Percentiles rank a stretch among this genome's conserved stretches.
Conservation (phyloP, 2,113 vertebrate species). For the Tricholaema leucomelas region DNA sequence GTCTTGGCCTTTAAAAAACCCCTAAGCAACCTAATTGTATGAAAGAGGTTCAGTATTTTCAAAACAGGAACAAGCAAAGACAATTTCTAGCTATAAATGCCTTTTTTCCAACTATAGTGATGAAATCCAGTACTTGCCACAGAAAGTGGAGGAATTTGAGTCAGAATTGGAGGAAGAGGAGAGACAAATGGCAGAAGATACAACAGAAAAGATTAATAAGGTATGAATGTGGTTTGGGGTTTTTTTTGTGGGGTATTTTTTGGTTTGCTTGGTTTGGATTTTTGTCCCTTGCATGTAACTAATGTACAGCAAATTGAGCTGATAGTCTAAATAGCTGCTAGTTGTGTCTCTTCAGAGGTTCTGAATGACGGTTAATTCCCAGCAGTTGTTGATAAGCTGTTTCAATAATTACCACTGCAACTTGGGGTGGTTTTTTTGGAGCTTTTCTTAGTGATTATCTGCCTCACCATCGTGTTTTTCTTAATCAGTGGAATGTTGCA, state of each 20-base stretch:
- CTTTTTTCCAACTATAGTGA: conserved; percentile 52
- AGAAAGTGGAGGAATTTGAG: conserved; percentile 61
- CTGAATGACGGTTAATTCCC: background rate
- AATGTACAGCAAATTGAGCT: background rate
- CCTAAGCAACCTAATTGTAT: background rate
- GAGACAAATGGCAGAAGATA: background rate
- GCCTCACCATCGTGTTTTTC: background rate
- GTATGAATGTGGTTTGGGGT: conserved; percentile 29
- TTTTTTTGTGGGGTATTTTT: too few species aligned
- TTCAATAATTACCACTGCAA: background rate
- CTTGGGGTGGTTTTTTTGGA: background rate
- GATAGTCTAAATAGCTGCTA: background rate
- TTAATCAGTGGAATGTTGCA: background rate
- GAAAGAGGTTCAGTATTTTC: background rate
- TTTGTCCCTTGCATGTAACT: background rate
- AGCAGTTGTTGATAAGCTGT: background rate
- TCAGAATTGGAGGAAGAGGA: conserved; percentile 36
- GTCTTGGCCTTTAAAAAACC: background rate
- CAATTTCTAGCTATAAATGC: background rate
- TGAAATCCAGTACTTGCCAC: conserved; percentile 63
- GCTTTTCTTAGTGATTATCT: background rate
- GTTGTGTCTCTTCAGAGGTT: background rate
- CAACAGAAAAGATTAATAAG: background rate
- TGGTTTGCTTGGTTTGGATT: background rate
- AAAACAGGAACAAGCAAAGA: background rate